phyloP scores from a whole-genome alignment of 2,113 vertebrate species.

The Ceyx melanurus region DNA sequence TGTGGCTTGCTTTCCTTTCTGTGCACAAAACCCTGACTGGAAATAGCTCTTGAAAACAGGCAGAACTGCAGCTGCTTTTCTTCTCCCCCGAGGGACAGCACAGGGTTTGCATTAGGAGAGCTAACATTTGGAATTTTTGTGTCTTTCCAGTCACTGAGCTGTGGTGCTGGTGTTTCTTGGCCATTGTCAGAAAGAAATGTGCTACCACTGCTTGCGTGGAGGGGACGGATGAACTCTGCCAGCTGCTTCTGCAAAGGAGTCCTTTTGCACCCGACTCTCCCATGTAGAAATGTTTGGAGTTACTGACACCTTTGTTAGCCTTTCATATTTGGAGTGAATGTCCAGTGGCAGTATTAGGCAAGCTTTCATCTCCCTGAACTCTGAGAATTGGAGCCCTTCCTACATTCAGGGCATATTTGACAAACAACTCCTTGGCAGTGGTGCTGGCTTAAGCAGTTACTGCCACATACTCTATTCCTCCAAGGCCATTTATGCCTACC shows the following conservation, averaged over 20 bases:
- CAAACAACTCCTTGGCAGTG: background rate
- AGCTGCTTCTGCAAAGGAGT: background rate
- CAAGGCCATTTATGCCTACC: background rate
- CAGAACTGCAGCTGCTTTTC: background rate
- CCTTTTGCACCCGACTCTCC: background rate
- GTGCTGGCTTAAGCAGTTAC: background rate
- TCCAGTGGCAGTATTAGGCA: background rate
- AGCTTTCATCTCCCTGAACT: background rate
- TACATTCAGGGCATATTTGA: background rate
- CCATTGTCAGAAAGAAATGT: background rate
- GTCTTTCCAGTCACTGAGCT: background rate
- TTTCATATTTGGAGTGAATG: background rate
- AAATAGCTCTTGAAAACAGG: background rate
- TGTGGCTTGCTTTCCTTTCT: background rate
- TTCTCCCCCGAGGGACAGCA: background rate
- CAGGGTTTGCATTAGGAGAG: background rate
- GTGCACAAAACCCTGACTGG: background rate
- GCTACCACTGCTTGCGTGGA: accelerated
- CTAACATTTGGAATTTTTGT: background rate
- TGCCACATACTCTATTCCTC: background rate
- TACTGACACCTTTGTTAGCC: background rate
- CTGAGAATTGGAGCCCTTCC: background rate
- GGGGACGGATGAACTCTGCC: background rate
- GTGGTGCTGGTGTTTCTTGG: background rate
- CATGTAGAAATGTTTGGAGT: background rate